Conservation (phyloP, 2,113 vertebrate species). For the Rattus rattus region DNA sequence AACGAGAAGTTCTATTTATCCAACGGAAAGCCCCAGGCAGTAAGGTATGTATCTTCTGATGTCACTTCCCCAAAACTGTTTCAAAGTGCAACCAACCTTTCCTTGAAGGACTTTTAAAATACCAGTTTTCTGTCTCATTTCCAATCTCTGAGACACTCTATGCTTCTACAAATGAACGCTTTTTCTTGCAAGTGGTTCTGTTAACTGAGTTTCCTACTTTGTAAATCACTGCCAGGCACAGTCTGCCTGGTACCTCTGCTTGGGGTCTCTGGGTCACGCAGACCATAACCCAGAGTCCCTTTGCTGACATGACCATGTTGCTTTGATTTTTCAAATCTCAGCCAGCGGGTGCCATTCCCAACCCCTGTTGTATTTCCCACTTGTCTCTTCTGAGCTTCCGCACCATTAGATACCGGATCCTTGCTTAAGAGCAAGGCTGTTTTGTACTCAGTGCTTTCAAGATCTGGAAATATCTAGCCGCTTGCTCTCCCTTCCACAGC, state of each 20-base stretch:
- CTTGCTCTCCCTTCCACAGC: neutral
- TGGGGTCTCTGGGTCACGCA: neutral
- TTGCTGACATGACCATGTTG: neutral
- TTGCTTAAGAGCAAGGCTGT: neutral
- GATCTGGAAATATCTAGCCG: neutral
- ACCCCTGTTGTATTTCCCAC: neutral
- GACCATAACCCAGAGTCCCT: neutral
- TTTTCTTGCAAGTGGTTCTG: neutral
- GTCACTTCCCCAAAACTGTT: conserved; percentile 17
- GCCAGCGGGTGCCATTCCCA: neutral
- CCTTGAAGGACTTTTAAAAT: conserved; percentile 12
- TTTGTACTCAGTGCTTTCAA: neutral
- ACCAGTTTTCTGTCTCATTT: neutral
- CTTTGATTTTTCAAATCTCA: neutral
- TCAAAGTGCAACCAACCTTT: conserved; percentile 8
- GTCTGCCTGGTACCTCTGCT: neutral
- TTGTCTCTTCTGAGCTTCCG: neutral
- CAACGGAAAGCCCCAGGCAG: conserved; percentile 65
- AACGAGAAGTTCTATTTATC: conserved; percentile 83
- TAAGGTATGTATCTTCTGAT: conserved; percentile 79
- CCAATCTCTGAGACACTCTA: neutral
- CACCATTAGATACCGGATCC: neutral
- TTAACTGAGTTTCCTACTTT: neutral
- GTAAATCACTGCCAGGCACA: neutral
- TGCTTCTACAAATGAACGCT: neutral